Conservation (phyloP, 2,888 invertebrate species). For the Papilio gigon region DNA sequence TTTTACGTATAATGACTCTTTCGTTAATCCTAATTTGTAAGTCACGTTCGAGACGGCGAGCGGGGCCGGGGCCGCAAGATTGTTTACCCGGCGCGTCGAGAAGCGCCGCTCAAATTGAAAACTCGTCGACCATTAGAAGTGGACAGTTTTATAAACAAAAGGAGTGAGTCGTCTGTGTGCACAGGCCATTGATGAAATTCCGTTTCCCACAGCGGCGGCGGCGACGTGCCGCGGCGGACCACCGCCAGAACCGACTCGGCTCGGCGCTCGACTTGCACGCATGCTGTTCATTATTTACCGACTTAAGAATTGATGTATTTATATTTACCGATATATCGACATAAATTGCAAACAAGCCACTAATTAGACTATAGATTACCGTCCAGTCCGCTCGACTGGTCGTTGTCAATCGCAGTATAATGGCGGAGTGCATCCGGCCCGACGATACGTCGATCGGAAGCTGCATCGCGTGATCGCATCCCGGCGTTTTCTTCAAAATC, state of each 20-base stretch:
- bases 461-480: slow-evolving; percentile 66
- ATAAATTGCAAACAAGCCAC: slow-evolving; percentile 49
- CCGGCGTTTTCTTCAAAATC: slow-evolving; percentile 67
- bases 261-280: background rate
- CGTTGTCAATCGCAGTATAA: slow-evolving; percentile 58
- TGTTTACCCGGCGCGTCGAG: slow-evolving; percentile 66
- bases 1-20: slow-evolving; percentile 52
- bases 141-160: slow-evolving; percentile 81
- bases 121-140: slow-evolving; percentile 68
- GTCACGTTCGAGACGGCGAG: slow-evolving; percentile 48
- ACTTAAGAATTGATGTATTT: background rate
- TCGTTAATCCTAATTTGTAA: slow-evolving; percentile 49
- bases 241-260: slow-evolving; percentile 60
- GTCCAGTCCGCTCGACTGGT: slow-evolving; percentile 55
- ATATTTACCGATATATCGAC: slow-evolving; percentile 44
- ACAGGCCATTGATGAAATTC: slow-evolving; percentile 73
- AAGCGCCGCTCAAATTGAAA: slow-evolving; percentile 63
- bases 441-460: slow-evolving; percentile 64
- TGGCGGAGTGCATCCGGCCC: slow-evolving; percentile 64
- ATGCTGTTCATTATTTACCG: background rate
- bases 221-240: slow-evolving; percentile 54
- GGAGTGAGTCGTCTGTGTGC: slow-evolving; percentile 66
- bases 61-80: slow-evolving; percentile 48
- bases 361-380: slow-evolving; percentile 57
- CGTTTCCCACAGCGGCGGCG: slow-evolving; percentile 72